Base-by-base conservation (phyloP, 2,113 vertebrate genomes). In the Nothoprocta pentlandii region DNA sequence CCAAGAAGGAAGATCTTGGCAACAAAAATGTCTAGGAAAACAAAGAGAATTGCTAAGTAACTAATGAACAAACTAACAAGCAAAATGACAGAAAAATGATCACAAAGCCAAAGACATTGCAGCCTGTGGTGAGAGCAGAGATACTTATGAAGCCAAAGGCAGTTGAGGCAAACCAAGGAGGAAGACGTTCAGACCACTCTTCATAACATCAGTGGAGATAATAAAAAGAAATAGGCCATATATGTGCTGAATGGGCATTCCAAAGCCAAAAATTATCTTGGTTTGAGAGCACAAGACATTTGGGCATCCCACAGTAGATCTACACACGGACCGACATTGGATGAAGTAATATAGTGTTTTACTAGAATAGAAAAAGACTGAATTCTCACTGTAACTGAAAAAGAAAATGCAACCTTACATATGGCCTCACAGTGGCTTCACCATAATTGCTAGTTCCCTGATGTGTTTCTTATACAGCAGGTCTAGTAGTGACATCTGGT, bases 1-100 rank as follows among this genome's bases (percentile, higher is more conserved):
- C 83, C 90, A 96, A 90, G 93, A 96, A 80, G 88, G 87, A 95
- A 96, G 86, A 70, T 96, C 90, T 94, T 96, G 93, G 95, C 96
- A 95, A 94, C 68, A 86, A 94, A 96, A 78, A 86, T 75, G 73
- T 83, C 88, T 77, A 88, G 64, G 61, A 92, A 96, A 96, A 96
- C 95, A 96, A 93, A 96, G 93, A 95, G 94, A 96, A 96, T 96
- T 96, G 93, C 95, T 96, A 94, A 96, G 96, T 95, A 95, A 96
- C 96, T 93, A 96, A 96, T 94, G 96, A 94, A 88, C 90, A 96
- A 95, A 95, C 93, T 96, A 95, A 95, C 76, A 93, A 93, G 95
- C 92, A 95, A 95, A 90, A 95, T 94, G 95, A 96, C 96, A 96
- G 90, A 54, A 96, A 93, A 95, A 90, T 34, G 61, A 88, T 88